Evolutionary conservation across 2,888 invertebrate genomes (phyloP).

Genomic region (Piscicola geometra): DNA sequence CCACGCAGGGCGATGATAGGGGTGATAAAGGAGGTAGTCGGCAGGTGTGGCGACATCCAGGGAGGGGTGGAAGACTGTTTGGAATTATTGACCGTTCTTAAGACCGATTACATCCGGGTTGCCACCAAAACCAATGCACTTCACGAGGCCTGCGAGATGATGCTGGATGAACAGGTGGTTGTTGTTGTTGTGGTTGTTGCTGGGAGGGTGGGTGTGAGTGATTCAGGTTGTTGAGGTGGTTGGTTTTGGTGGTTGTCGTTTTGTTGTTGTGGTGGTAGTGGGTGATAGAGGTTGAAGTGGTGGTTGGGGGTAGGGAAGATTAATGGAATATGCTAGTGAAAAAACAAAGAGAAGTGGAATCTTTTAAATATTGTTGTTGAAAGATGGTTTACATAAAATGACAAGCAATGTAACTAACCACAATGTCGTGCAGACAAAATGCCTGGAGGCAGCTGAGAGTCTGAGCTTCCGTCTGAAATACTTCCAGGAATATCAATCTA

Average conservation of each 20-base stretch:
- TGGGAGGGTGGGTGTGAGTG: constrained; percentile 10
- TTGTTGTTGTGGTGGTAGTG: not conserved
- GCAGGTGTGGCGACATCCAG: constrained; percentile 52
- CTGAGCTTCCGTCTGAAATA: constrained; percentile 75
- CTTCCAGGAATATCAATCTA: constrained; percentile 76
- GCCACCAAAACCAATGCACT: constrained; percentile 86
- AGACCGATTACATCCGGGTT: constrained; percentile 76
- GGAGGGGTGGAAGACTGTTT: constrained; percentile 68
- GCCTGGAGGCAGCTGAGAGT: constrained; percentile 73
- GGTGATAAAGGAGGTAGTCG: constrained; percentile 60
- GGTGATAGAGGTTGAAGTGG: not conserved
- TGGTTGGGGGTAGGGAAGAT: too few species aligned
- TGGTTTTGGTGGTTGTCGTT: not conserved
- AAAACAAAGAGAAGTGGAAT: too few species aligned
- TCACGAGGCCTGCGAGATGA: constrained; percentile 83
- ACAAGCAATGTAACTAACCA: not conserved
- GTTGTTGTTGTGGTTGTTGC: too few species aligned
- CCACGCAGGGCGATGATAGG: constrained; percentile 62
- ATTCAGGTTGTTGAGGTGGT: not conserved
- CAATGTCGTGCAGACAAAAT: constrained; percentile 62
- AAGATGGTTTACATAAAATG: too few species aligned
- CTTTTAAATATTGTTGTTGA: too few species aligned
- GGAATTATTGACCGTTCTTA: constrained; percentile 68
- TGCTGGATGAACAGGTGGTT: constrained; percentile 75
- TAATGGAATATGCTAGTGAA: not conserved